phyloP scores from a whole-genome alignment of 2,113 vertebrate genomes.

The Seriola dumerili region DNA sequence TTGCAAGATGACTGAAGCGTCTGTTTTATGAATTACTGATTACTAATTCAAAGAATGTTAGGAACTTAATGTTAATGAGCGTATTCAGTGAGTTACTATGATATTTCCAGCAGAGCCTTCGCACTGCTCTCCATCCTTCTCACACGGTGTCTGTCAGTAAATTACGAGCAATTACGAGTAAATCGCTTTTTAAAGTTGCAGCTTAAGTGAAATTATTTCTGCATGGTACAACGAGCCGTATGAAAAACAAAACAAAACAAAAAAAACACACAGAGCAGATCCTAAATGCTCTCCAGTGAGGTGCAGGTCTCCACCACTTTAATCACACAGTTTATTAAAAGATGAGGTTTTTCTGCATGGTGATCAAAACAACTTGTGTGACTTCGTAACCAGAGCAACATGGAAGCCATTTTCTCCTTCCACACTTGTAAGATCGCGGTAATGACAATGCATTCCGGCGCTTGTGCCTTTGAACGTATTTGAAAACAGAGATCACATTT shows the following conservation, averaged over 20 bases:
- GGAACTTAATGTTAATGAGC: not conserved
- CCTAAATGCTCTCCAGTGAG: not conserved
- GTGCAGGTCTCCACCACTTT: not conserved
- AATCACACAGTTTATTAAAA: not conserved
- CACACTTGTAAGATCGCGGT: not conserved
- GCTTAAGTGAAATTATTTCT: not conserved
- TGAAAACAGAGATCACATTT: not conserved
- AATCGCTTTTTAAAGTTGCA: not conserved
- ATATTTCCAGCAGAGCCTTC: not conserved
- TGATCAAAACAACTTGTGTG: slow-evolving; percentile 10
- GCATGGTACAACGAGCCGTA: not conserved
- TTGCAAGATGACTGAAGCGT: not conserved
- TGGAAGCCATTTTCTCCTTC: slow-evolving; percentile 11
- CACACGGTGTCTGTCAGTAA: not conserved
- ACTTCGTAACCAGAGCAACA: slow-evolving; percentile 13
- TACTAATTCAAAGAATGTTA: not conserved
- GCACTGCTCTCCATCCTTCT: not conserved
- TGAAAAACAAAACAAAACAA: no score
- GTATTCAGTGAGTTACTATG: not conserved
- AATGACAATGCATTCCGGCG: not conserved
- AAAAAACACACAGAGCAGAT: not conserved
- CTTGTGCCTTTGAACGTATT: not conserved
- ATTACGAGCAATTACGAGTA: not conserved
- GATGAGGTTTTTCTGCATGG: not conserved
- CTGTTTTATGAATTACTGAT: not conserved